Base-by-base conservation (phyloP, 2,888 invertebrate genomes). In the Lithophane ornitopus region DNA sequence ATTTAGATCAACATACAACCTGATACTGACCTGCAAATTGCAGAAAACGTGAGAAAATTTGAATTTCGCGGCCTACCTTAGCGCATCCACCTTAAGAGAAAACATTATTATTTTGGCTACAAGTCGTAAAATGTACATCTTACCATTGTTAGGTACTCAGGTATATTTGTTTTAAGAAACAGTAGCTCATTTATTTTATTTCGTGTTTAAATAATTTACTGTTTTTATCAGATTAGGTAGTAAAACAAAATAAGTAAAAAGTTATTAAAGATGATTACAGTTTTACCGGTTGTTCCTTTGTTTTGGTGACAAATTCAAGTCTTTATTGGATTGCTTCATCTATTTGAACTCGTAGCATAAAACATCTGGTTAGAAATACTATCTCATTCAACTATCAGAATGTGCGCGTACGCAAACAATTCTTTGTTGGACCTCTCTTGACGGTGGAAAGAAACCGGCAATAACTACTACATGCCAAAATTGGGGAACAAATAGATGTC, bases 401-500 rank as follows among this genome's bases (percentile, higher is more conserved):
- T 9, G 0, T 44, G 44, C 26, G 62, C 28, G 46, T 75, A 4
- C 58, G 61, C 39, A 80, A 76, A 58, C 54, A 67, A 12, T n/a
- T 54, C 0, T 39, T 62, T 70, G 14, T 63, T 58, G 28, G 6
- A 56, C 9, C 6, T 44, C 54, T 28, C 19, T 22, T 12, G 16
- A 34, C 4, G 41, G 22, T 81, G 81, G 81, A 81, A 84, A 80
- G 56, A 68, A 68, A 61, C 85, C 14, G 49, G 41, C 49, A 58
- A 28, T 56, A 34, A 61, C 34, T 74, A 19, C 22, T 19, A 54
- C 9, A 39, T 39, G 26, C 52, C 28, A n/a, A 68, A 66, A 71
- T 63, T 71, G n/a, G 62, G 69, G 56, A 59, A 74, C 76, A 86
- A 78, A 78, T 70, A 74, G 12, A 67, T 85, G 88, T 80, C 86